Evolutionary conservation across 2,888 invertebrate species (phyloP), one percentile per base, ranked within the genome.

Genomic region (Leptura quadrifasciata): DNA sequence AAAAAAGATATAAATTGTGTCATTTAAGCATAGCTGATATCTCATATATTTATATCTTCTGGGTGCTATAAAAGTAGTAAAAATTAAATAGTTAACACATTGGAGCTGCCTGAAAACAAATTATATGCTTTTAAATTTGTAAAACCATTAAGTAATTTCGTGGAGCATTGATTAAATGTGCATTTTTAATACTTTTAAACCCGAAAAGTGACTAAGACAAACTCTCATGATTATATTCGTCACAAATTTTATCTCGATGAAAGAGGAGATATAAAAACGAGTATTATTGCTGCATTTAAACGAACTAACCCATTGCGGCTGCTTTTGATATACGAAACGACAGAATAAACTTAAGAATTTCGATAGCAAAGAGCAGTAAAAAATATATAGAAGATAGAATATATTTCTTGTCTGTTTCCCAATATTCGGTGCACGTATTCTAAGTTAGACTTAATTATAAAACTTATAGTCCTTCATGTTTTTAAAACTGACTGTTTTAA

Each of bases 201-300:
- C 12, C 15, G 24, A 57, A 35, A 24, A 55, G 20, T 54, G 55
- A 27, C 55, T 55, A 27, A 55, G 55, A 55, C 55, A 57, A 57
- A n/a, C 69, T 69, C 69, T 58, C 58, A 69, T 58, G 69, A 21
- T 69, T 69, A 69, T 69, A 69, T 69, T 58, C 58, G 21, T 69
- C 58, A 58, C 69, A 57, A 69, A 69, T 39, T 69, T 58, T 35
- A 58, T 57, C 21, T 20, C 58, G 58, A 58, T 39, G 69, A 69
- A 24, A 58, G 58, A 47, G 20, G 17, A 47, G 35, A 58, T 55
- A 69, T 69, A 58, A 69, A 69, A 69, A 69, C 57, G 55, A 21
- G 58, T 69, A 69, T 69, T 68, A 39, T 69, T 69, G 69, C 39
- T 58, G 69, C 39, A 35, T 69, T 24, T 69, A 58, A 69, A 69